Conservation (phyloP, 1,140 invertebrate species). For the Cepaea nemoralis region DNA sequence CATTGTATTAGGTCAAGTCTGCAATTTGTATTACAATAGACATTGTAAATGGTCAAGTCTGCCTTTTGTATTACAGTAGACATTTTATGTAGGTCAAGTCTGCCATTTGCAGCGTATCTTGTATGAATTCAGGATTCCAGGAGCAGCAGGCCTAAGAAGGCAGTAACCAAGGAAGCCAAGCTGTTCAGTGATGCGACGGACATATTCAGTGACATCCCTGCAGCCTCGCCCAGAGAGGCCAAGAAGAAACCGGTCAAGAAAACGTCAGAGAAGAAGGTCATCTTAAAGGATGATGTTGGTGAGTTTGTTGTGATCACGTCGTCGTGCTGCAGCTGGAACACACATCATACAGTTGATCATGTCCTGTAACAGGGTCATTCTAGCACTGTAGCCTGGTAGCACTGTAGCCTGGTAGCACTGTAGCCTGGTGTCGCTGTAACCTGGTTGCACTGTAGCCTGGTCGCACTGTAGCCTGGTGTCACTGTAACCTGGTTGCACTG, state of each 20-base stretch:
- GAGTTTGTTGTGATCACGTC: too few species aligned
- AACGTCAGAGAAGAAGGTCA: slow-evolving; percentile 24
- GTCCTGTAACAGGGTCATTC: too few species aligned
- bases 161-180: slow-evolving; percentile 30
- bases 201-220: slow-evolving; percentile 39
- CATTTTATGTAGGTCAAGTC: not conserved
- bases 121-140: slow-evolving; percentile 19
- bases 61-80: not conserved
- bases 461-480: too few species aligned
- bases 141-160: not conserved
- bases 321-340: too few species aligned
- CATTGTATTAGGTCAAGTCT: not conserved
- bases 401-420: too few species aligned
- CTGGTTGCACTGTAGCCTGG: not conserved
- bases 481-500: not conserved
- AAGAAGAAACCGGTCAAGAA: slow-evolving; percentile 34
- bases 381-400: too few species aligned
- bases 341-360: too few species aligned
- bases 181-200: slow-evolving; percentile 23
- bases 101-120: not conserved
- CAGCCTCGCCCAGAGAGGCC: not conserved
- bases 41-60: not conserved
- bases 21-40: not conserved
- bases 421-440: too few species aligned
- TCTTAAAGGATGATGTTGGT: slow-evolving; percentile 42